Evolutionary conservation across 2,113 vertebrate species (phyloP), one percentile per base, ranked within the genome.

Genomic region (Chloroceryle aenea): DNA sequence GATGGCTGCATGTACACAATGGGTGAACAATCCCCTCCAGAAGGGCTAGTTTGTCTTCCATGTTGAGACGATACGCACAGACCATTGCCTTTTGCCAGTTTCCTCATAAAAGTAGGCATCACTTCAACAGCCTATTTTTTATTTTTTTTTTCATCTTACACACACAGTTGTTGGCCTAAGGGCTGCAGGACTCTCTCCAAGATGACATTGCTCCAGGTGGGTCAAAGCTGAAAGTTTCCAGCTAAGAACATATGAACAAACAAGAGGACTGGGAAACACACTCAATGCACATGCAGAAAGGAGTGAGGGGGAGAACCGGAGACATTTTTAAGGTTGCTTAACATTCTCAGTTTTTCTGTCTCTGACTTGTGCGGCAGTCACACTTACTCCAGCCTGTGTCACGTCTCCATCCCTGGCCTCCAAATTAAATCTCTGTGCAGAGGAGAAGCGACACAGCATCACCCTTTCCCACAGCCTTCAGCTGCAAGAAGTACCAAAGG

Each of bases 161-260:
- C 83, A 89, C 52, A 56, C 72, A 86, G 93, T 83, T 78, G 61
- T 4, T 95, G 92, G 96, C 92, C 75, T 27, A 43, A 86, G 62
- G 19, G 47, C 73, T 30, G 43, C 90, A 85, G 61, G 52, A 53
- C 34, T 90, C 79, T 61, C 59, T 96, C 96, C 96, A 97, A 96
- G 43, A 93, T 95, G 83, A 95, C 89, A 94, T 36, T 5, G 94
- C 74, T 97, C 97, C 96, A 97, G 94, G 94, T 97, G 71, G 97
- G 96, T 97, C 96, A 97, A 36, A 72, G 86, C 93, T 85, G 73
- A 92, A 89, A 91, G 86, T 56, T 94, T 96, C 96, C 96, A 96
- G 86, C 69, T 63, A 29, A 69, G 69, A 95, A 85, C 55, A 86
- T 27, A 82, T 7, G 74, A 85, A 87, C 50, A 85, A 56, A 73